Evolutionary conservation across 2,113 vertebrate species (phyloP).

Genomic region (Tragelaphus buxtoni): DNA sequence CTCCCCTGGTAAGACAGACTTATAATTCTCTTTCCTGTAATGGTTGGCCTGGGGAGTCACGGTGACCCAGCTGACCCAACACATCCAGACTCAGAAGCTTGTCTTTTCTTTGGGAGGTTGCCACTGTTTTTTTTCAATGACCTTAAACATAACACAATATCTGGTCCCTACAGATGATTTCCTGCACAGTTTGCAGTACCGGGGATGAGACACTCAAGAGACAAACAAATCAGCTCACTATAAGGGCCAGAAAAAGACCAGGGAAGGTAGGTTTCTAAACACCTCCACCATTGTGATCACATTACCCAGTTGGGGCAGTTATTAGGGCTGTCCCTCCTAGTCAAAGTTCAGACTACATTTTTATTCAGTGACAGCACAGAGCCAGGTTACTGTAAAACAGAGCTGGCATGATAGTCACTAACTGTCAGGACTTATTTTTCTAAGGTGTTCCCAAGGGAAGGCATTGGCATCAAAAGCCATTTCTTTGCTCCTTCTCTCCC

Average conservation of each 20-base stretch:
- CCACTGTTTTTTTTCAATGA: slow-evolving; percentile 51
- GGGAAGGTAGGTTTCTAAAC: slow-evolving; percentile 30
- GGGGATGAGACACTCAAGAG: slow-evolving; percentile 1
- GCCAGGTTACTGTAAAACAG: background rate
- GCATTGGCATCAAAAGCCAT: background rate
- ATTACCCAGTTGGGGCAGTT: background rate
- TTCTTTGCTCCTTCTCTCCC: slow-evolving; percentile 7
- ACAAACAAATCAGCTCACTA: slow-evolving; percentile 26
- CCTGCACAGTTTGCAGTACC: slow-evolving; percentile 2
- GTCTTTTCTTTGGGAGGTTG: slow-evolving; percentile 62
- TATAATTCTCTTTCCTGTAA: slow-evolving; percentile 46
- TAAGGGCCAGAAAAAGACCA: slow-evolving; percentile 19
- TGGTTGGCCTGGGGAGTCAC: slow-evolving; percentile 10
- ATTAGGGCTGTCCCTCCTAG: background rate
- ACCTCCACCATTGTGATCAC: background rate
- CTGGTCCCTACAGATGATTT: slow-evolving; percentile 51
- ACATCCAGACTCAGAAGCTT: slow-evolving; percentile 38
- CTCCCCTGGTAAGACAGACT: background rate
- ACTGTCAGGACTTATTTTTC: slow-evolving; percentile 4
- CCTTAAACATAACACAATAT: slow-evolving; percentile 52
- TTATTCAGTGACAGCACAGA: background rate
- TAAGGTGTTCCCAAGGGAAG: slow-evolving; percentile 10
- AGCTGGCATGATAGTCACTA: background rate
- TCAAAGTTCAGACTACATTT: background rate
- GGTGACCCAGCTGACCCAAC: background rate